Percentiles rank a stretch among this genome's conserved stretches.
phyloP scores from a whole-genome alignment of 2,113 vertebrate genomes.

The Phoenicopterus ruber region DNA sequence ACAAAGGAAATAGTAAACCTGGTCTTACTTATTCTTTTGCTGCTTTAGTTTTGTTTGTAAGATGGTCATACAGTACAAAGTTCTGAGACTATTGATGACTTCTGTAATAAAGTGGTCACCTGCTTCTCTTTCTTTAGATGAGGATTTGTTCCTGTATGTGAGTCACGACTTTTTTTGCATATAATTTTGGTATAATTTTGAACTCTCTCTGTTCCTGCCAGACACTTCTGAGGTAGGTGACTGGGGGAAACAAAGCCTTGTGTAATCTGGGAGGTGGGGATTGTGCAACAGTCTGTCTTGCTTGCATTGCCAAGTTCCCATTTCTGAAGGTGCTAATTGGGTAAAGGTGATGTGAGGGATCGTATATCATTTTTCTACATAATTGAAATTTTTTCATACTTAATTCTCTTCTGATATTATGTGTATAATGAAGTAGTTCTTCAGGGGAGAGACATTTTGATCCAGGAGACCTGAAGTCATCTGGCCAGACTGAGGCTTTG shows the following conservation, averaged over 20 bases:
- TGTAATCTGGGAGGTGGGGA: background rate
- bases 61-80: background rate
- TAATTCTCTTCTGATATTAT: background rate
- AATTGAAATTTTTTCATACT: background rate
- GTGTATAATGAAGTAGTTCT: background rate
- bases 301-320: background rate
- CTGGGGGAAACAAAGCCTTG: background rate
- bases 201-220: background rate
- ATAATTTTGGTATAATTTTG: background rate
- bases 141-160: background rate
- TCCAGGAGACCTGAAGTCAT: background rate
- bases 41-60: background rate
- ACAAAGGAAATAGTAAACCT: background rate
- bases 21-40: background rate
- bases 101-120: background rate
- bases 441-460: background rate
- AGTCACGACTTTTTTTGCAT: background rate
- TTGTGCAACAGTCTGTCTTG: background rate
- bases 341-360: background rate
- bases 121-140: background rate
- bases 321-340: background rate
- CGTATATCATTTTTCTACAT: background rate
- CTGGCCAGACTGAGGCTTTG: background rate
- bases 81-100: background rate
- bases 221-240: background rate